Evolutionary conservation across 2,113 vertebrate genomes (phyloP), one percentile per base, ranked within the genome.

Genomic region (Typhlomys cinereus): DNA sequence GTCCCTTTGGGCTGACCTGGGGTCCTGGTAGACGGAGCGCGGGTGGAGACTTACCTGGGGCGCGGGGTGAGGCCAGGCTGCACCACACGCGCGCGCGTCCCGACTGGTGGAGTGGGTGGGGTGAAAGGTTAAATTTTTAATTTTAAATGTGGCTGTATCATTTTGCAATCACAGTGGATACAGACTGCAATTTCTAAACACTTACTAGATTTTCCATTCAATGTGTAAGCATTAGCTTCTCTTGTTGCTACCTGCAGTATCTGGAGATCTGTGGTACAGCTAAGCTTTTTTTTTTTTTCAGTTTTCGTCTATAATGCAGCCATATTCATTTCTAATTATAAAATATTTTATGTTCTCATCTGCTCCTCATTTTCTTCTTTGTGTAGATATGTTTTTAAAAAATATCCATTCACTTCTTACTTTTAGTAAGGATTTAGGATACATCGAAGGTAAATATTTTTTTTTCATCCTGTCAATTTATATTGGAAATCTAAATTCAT

Each of bases 401-500:
- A 81, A 81, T 27, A 57, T 75, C 11, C 54, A 29, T 88, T 85
- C 84, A 48, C 6, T 81, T 27, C n/a, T 36, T 23, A 50, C 17
- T 88, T 94, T 92, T 18, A 48, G 0, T 76, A n/a, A 71, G 7
- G 20, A 81, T 85, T 78, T 9, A 82, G 27, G 48, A 39, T 86
- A 3, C 85, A 76, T 46, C 93, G 52, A 29, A 88, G 39, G 8
- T 75, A 85, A 95, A 70, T n/a, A 1, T 18, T 7, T 71, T 21
- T n/a, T 91, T 46, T 93, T 89, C n/a, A 89, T 9, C 18, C 48
- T 78, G 14, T 2, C 36, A 34, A 50, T 79, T 85, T 88, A 81
- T 76, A 70, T 8, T 74, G 36, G 17, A 79, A 92, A 83, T 78
- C 18, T 50, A 76, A 76, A 50, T 71, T 76, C 13, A 86, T 64